These are phyloP conservation scores for Beroe ovata DNA, from an alignment of 37 sponge, comb jelly and placozoan genomes.

Conservation along the genomic window DNA sequence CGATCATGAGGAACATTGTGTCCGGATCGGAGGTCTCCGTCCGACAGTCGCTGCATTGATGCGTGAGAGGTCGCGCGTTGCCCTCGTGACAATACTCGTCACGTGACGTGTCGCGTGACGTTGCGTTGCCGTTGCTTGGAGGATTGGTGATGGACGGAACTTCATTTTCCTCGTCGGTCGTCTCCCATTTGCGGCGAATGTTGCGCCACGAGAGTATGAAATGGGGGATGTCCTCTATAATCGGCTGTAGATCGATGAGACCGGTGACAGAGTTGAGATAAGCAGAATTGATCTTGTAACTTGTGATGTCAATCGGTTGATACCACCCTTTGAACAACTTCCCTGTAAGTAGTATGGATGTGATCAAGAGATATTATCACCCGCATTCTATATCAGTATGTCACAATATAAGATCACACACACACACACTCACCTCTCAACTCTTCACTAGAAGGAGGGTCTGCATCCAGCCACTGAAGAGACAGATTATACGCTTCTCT, in stretches of 20 bases:
- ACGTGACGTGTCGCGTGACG: neutral
- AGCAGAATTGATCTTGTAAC: neutral
- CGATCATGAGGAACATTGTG: neutral
- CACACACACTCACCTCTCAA: neutral
- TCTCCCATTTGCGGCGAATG: neutral
- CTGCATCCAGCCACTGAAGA: neutral
- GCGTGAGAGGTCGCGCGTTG: neutral
- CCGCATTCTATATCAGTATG: too few species aligned
- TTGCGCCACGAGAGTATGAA: neutral
- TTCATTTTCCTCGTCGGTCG: neutral
- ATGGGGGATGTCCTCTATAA: neutral
- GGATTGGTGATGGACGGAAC: neutral
- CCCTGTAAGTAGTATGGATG: neutral
- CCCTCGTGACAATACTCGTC: neutral
- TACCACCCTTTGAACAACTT: slow-evolving; percentile 49
- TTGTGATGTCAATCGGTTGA: neutral
- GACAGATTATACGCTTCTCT: neutral
- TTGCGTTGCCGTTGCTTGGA: neutral
- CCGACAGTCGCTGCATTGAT: neutral
- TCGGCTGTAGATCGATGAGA: neutral
- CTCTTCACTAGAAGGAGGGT: neutral
- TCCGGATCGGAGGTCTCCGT: neutral
- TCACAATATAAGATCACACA: too few species aligned
- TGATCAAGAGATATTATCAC: too few species aligned
- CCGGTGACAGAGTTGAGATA: neutral